Percentiles rank a stretch among this genome's conserved stretches.
Conservation (phyloP, 2,888 invertebrate genomes). For the Ochropleura plecta region DNA sequence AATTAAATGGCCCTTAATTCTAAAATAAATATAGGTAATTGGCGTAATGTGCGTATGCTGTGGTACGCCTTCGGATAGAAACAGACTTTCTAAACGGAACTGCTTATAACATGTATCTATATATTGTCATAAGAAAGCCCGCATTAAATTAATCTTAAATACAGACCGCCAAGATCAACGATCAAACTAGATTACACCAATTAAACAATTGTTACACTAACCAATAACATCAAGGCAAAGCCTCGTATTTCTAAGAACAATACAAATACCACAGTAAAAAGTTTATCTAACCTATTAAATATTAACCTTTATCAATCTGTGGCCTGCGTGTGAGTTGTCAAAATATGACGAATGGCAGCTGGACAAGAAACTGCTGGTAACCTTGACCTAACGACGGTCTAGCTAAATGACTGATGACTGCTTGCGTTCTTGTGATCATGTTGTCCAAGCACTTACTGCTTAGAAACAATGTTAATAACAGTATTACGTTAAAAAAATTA, state of each 20-base stretch:
- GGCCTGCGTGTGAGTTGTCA: constrained; percentile 63
- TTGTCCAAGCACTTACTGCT: constrained; percentile 15
- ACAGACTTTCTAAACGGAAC: not conserved
- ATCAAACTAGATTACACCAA: constrained; percentile 2
- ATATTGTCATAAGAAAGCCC: not conserved
- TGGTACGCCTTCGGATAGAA: not conserved
- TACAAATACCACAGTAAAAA: constrained; percentile 48
- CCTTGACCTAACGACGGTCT: constrained; percentile 59
- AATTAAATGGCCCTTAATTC: not conserved
- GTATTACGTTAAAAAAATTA: too few species aligned
- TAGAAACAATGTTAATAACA: constrained; percentile 9
- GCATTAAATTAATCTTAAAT: not conserved
- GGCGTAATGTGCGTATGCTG: not conserved
- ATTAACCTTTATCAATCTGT: constrained; percentile 64
- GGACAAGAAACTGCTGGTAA: constrained; percentile 61
- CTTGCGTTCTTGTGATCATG: constrained; percentile 33
- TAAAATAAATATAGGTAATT: not conserved
- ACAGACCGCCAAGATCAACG: not conserved
- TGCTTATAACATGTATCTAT: too few species aligned
- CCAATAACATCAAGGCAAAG: constrained; percentile 43
- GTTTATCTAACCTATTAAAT: constrained; percentile 50
- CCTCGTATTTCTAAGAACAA: constrained; percentile 53
- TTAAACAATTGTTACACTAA: constrained; percentile 14
- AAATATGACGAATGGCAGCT: constrained; percentile 65
- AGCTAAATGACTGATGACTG: constrained; percentile 43